These are phyloP conservation scores for Phrynosoma platyrhinos DNA, from an alignment of 2,113 vertebrate genomes.

Conservation along the genomic window DNA sequence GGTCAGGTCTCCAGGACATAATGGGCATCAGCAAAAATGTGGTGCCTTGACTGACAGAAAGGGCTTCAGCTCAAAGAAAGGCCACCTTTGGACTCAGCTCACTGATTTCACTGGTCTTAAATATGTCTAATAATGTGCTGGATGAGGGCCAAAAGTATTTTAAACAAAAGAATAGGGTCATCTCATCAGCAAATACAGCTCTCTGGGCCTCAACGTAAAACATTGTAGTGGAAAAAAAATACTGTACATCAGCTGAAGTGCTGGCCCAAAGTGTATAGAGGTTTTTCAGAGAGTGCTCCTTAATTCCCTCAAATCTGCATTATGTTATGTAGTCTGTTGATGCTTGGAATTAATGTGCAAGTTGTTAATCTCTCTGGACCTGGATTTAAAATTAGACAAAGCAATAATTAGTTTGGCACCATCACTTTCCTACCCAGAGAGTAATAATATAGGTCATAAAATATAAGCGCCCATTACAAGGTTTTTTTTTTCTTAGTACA, in stretches of 20 bases:
- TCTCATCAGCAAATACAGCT: slow-evolving; percentile 43
- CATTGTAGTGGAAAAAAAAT: slow-evolving; percentile 30
- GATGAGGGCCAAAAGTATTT: slow-evolving; percentile 26
- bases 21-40: not conserved
- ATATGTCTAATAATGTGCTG: not conserved
- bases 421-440: slow-evolving; percentile 83
- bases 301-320: slow-evolving; percentile 77
- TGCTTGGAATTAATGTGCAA: slow-evolving; percentile 83
- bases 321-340: slow-evolving; percentile 79
- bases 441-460: slow-evolving; percentile 88
- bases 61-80: not conserved
- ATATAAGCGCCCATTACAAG: slow-evolving; percentile 78
- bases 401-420: slow-evolving; percentile 87
- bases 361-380: slow-evolving; percentile 85
- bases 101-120: not conserved
- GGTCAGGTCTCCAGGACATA: not conserved
- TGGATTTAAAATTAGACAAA: slow-evolving; percentile 88
- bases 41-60: not conserved
- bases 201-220: slow-evolving; percentile 47
- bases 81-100: not conserved
- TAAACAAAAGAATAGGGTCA: slow-evolving; percentile 43
- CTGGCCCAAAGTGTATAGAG: slow-evolving; percentile 65
- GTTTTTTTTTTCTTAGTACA: slow-evolving; percentile 42
- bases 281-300: slow-evolving; percentile 72
- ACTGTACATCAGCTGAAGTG: slow-evolving; percentile 58